Evolutionary conservation across 2,797 vertebrate species (phyloP).

Genomic region (Semotilus atromaculatus): DNA sequence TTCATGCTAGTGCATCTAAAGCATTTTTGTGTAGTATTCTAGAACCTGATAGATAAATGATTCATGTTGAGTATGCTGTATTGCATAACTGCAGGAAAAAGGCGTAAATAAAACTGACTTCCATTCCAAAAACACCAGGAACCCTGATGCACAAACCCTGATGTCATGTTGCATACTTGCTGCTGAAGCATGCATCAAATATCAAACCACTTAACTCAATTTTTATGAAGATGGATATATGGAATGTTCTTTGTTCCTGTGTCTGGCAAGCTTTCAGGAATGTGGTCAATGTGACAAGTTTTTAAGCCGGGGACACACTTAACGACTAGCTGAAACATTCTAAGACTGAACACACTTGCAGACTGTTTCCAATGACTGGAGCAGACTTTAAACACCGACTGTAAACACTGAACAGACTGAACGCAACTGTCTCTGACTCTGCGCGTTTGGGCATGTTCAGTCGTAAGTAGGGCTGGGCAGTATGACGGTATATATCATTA

Average conservation of each 20-base stretch:
- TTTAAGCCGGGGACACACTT: background rate
- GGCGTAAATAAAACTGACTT: background rate
- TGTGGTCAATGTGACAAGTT: slow-evolving; percentile 45
- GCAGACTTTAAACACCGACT: too few species aligned
- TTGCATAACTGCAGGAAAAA: slow-evolving; percentile 21
- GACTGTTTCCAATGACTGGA: too few species aligned
- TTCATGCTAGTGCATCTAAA: background rate
- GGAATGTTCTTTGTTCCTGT: slow-evolving; percentile 26
- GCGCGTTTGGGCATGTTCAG: too few species aligned
- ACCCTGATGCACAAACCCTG: background rate
- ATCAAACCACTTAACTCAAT: background rate
- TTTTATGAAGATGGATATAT: background rate
- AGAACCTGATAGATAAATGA: slow-evolving; percentile 19
- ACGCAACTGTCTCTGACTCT: too few species aligned
- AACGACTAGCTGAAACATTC: too few species aligned
- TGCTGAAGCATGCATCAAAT: background rate
- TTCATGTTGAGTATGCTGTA: slow-evolving; percentile 19
- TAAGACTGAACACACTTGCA: too few species aligned
- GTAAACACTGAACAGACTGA: too few species aligned
- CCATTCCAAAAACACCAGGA: background rate
- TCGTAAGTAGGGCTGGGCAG: too few species aligned
- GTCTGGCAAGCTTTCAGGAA: slow-evolving; percentile 40
- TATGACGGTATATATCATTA: too few species aligned
- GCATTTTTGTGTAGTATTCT: background rate
- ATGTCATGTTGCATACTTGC: background rate